Conservation (phyloP, 2,797 vertebrate genomes). For the Bucorvus abyssinicus region DNA sequence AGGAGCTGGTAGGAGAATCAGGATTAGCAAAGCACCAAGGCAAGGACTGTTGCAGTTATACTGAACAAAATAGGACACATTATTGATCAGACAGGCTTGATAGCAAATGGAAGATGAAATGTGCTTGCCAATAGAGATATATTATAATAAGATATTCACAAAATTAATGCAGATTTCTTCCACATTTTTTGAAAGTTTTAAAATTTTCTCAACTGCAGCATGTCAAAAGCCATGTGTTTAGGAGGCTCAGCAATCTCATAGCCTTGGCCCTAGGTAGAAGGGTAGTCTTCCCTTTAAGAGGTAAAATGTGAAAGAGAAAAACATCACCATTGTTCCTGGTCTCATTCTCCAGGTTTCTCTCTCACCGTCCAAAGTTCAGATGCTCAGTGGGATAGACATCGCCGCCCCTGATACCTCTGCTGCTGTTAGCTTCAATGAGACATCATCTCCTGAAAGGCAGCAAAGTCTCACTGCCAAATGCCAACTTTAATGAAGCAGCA, state of each 20-base stretch:
- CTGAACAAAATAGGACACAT: neutral
- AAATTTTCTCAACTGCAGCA: neutral
- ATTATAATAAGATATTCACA: neutral
- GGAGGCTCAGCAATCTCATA: neutral
- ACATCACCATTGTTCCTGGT: neutral
- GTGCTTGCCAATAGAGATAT: neutral
- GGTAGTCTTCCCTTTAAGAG: neutral
- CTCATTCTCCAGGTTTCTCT: neutral
- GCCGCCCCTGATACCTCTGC: neutral
- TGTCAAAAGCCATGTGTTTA: neutral
- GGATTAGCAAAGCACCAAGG: neutral
- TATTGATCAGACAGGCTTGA: neutral
- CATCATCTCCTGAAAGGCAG: slow-evolving; percentile 24
- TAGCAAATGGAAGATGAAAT: neutral
- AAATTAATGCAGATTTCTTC: neutral
- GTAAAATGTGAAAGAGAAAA: neutral
- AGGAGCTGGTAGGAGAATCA: neutral
- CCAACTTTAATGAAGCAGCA: slow-evolving; percentile 49
- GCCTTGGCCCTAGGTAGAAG: neutral
- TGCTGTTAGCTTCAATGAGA: neutral
- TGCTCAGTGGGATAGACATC: neutral
- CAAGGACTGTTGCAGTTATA: neutral
- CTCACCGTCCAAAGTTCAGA: neutral
- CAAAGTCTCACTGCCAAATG: slow-evolving; percentile 35
- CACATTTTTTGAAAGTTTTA: neutral